Base-by-base conservation (phyloP, 2,113 vertebrate genomes). In the Pachyramphus minor region DNA sequence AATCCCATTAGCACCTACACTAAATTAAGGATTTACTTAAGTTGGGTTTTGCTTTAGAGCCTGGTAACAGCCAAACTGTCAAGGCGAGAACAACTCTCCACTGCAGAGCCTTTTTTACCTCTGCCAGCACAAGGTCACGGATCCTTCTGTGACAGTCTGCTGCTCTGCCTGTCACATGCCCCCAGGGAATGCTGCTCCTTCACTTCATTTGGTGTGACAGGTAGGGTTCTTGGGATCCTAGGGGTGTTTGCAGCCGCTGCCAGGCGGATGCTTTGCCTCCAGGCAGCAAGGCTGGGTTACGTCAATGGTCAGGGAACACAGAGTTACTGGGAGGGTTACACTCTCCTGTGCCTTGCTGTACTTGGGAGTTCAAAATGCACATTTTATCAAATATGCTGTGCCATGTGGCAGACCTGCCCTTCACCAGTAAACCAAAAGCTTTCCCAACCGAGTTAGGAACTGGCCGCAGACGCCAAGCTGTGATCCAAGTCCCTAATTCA, bases 1-100 rank as follows among this genome's bases (percentile, higher is more conserved):
- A 96, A 97, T 95, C 69, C 93, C 86, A 96, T 96, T 94, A 96
- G 93, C 95, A 96, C 95, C 58, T 96, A 52, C 88, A 95, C 90
- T 97, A 90, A 95, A 94, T 93, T 94, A 95, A 95, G 93, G 92
- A 89, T 88, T 87, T 75, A 60, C 73, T 95, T 94, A 49, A 87
- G 89, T 35, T 82, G 84, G 76, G 88, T 89, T 93, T 94, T 94
- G 92, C 90, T 94, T 88, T 31, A 77, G 76, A 93, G 95, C 73
- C 47, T 95, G 83, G 59, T 78, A 96, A 92, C 93, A 96, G 88
- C 92, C 56, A 56, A 81, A 91, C 90, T 75, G 85, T 39, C 56
- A 86, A 84, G 59, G 84, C 37, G 21, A 93, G 80, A 93, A 93
- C 11, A 67, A 23, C 28, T 94, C 35, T 83, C 71, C 81, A 73